These are phyloP conservation scores for Chaunax sp. DNA, from an alignment of 2,797 vertebrate genomes.

Conservation along the genomic window DNA sequence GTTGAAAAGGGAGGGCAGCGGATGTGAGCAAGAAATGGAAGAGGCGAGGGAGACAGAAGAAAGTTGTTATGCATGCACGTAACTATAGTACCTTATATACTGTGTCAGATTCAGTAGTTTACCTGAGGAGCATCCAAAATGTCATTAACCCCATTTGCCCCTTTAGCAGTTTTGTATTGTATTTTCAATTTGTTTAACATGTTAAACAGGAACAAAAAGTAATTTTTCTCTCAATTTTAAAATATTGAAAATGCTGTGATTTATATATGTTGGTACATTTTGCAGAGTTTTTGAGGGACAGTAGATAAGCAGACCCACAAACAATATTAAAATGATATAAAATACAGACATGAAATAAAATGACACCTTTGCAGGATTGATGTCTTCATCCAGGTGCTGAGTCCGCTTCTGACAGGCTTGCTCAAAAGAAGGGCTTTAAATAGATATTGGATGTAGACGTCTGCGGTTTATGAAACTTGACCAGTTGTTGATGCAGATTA, in stretches of 20 bases:
- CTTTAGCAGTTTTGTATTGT: constrained; percentile 39
- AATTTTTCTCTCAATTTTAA: background rate
- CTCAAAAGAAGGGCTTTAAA: background rate
- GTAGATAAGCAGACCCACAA: no score
- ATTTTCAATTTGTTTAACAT: constrained; percentile 3
- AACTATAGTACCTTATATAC: constrained; percentile 66
- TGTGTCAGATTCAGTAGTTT: constrained; percentile 61
- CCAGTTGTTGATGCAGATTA: constrained; percentile 31
- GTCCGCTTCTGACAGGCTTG: no score
- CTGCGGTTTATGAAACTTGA: constrained; percentile 15
- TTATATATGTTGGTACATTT: background rate
- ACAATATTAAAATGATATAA: background rate
- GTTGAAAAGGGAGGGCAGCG: constrained; percentile 59
- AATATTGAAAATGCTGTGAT: background rate
- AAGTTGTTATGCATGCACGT: constrained; percentile 42
- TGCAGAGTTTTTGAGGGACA: background rate
- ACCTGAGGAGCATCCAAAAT: constrained; percentile 45
- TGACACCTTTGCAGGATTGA: background rate
- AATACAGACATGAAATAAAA: background rate
- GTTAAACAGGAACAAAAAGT: background rate
- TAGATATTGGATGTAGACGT: background rate
- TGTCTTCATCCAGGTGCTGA: background rate
- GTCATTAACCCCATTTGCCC: constrained; percentile 16
- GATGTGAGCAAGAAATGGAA: constrained; percentile 57
- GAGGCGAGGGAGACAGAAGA: constrained; percentile 21